phyloP scores from a whole-genome alignment of 1,140 invertebrate genomes.

The Drosophila sproati region DNA sequence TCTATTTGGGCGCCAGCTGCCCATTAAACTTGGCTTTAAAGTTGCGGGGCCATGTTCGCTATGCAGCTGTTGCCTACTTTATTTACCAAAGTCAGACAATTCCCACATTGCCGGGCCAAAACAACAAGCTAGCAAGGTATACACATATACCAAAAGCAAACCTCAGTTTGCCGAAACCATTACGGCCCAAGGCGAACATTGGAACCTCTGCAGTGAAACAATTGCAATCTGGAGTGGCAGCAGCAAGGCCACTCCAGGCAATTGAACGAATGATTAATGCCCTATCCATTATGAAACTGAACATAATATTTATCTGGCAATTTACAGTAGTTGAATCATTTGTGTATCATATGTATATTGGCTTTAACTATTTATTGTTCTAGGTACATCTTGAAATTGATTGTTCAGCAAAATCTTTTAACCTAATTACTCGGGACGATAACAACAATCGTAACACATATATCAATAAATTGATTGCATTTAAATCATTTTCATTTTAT shows the following conservation, averaged over 20 bases:
- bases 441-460: no score
- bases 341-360: no score
- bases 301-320: no score
- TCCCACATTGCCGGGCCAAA: slow-evolving; percentile 16
- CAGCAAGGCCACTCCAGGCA: neutral
- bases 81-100: slow-evolving; percentile 28
- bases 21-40: slow-evolving; percentile 29
- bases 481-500: no score
- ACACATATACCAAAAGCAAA: neutral
- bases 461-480: no score
- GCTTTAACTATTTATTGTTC: no score
- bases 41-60: neutral
- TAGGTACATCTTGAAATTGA: no score
- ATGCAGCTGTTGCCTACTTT: slow-evolving; percentile 40
- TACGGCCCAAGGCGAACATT: neutral
- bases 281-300: neutral
- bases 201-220: slow-evolving; percentile 32
- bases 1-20: neutral
- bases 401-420: no score
- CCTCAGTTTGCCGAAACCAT: neutral
- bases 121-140: slow-evolving; percentile 9
- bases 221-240: slow-evolving; percentile 11
- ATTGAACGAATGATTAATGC: slow-evolving; percentile 8
- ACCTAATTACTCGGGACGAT: no score
- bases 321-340: no score